A percentile compares a stretch with the other conserved stretches of the same genome.
Conservation (phyloP, 2,113 vertebrate genomes). For the Picathartes gymnocephalus region DNA sequence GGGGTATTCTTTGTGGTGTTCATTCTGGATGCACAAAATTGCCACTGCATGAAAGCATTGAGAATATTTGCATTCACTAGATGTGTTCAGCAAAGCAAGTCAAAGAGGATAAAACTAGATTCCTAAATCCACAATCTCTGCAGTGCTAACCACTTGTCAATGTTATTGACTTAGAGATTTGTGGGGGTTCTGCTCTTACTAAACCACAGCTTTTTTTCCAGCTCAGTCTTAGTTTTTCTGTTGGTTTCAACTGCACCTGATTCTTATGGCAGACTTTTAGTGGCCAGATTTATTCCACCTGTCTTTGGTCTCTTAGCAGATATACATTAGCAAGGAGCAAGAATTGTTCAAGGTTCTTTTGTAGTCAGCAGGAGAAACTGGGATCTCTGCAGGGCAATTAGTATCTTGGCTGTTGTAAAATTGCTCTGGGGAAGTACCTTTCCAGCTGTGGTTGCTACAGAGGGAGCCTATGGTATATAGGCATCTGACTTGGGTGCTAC, state of each 20-base stretch:
- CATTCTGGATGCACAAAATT: not conserved
- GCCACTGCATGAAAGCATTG: not conserved
- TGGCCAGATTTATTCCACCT: not conserved
- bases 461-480: rapidly evolving
- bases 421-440: not conserved
- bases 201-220: not conserved
- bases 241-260: not conserved
- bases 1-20: not conserved
- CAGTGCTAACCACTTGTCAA: not conserved
- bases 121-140: not conserved
- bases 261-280: not conserved
- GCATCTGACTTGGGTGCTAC: not conserved
- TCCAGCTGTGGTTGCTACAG: not conserved
- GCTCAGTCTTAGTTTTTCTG: not conserved
- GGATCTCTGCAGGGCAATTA: not conserved
- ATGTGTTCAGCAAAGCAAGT: not conserved
- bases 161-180: not conserved
- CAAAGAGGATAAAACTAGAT: not conserved
- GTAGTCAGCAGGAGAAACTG: not conserved
- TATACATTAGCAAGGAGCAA: not conserved
- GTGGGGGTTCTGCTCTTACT: not conserved
- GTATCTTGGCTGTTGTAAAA: not conserved
- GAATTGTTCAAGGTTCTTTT: not conserved
- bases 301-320: not conserved
- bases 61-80: not conserved